phyloP scores from a whole-genome alignment of 2,797 vertebrate genomes.

The Danio choprae region DNA sequence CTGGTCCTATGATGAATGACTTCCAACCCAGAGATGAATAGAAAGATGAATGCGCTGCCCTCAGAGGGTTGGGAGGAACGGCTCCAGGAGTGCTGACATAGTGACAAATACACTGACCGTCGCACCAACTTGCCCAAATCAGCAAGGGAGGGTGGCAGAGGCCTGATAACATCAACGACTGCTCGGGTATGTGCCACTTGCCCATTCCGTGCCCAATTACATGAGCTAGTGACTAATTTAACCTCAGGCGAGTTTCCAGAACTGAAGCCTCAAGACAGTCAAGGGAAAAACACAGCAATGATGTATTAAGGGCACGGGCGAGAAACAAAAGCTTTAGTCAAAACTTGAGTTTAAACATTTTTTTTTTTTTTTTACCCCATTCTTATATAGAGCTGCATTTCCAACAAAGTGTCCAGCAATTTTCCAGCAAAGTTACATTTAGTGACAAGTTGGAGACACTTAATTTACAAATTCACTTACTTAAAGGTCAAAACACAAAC shows the following conservation, averaged over 20 bases:
- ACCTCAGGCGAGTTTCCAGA: constrained; percentile 65
- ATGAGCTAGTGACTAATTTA: constrained; percentile 71
- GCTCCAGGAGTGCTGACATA: constrained; percentile 79
- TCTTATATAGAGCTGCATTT: constrained; percentile 5
- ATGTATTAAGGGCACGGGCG: constrained; percentile 51
- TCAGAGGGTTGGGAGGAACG: constrained; percentile 64
- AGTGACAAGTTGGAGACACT: not conserved
- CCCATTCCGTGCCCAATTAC: constrained; percentile 69
- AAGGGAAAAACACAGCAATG: constrained; percentile 18
- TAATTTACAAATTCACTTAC: not conserved
- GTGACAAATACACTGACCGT: constrained; percentile 84
- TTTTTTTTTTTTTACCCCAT: not conserved
- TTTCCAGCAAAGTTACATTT: not conserved
- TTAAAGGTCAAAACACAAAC: too few species aligned
- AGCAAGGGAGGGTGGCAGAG: constrained; percentile 66
- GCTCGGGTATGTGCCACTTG: constrained; percentile 49
- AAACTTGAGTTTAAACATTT: constrained; percentile 22
- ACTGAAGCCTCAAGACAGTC: constrained; percentile 58
- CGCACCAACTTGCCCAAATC: constrained; percentile 69
- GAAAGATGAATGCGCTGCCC: constrained; percentile 82
- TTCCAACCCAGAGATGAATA: constrained; percentile 79
- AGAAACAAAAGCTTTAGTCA: constrained; percentile 46
- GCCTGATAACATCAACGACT: constrained; percentile 43
- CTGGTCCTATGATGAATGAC: constrained; percentile 80
- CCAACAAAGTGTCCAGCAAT: too few species aligned